A percentile compares a stretch with the other conserved stretches of the same genome.
phyloP scores from a whole-genome alignment of 2,888 invertebrate genomes.

The Leptinotarsa haldemani region DNA sequence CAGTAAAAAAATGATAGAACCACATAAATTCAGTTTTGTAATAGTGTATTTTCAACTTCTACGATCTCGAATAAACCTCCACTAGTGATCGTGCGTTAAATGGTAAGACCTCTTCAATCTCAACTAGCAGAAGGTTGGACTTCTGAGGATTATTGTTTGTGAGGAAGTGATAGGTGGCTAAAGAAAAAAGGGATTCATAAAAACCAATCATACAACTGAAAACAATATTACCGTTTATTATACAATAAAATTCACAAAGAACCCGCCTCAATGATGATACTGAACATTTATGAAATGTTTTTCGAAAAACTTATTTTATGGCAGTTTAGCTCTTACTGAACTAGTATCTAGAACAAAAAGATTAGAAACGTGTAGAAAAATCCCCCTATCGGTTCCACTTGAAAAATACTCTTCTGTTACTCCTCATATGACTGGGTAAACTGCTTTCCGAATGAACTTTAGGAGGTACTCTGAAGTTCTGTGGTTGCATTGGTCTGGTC shows the following conservation, averaged over 20 bases:
- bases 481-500: constrained; percentile 50
- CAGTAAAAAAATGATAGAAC: too few relatives aligned
- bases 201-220: constrained; percentile 1
- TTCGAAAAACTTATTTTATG: constrained; percentile 39
- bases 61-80: too few relatives aligned
- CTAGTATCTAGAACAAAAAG: constrained; percentile 7
- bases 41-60: too few relatives aligned
- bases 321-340: constrained; percentile 31
- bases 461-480: constrained; percentile 49
- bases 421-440: constrained; percentile 48
- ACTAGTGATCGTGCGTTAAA: too few relatives aligned
- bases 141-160: too few relatives aligned
- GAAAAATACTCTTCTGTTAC: constrained; percentile 48
- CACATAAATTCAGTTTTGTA: too few relatives aligned
- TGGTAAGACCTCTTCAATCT: too few relatives aligned
- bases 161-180: too few relatives aligned
- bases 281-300: constrained; percentile 45
- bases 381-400: constrained; percentile 47
- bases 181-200: neutral
- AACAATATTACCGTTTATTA: constrained; percentile 12
- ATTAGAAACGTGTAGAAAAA: neutral
- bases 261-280: constrained; percentile 19
- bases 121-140: too few relatives aligned
- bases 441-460: constrained; percentile 51
- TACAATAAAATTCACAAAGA: constrained; percentile 26